Evolutionary conservation across 2,113 vertebrate species (phyloP).

Genomic region (Rhinoptilus africanus): DNA sequence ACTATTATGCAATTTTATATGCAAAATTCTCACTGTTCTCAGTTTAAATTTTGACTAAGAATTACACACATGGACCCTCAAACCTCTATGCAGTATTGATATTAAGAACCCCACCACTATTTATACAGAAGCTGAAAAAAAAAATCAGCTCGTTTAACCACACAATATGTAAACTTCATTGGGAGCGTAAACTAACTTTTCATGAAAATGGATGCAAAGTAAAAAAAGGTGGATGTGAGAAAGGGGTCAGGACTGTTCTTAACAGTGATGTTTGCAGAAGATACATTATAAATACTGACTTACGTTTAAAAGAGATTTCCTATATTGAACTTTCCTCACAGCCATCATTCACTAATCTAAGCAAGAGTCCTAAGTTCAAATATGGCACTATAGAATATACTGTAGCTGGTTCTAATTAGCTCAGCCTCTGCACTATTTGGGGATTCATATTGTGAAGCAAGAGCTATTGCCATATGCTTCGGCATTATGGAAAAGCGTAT

Average conservation of each 20-base stretch:
- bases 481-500: not conserved
- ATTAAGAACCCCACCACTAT: not conserved
- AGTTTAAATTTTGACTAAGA: not conserved
- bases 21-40: not conserved
- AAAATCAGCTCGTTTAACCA: not conserved
- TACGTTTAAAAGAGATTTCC: not conserved
- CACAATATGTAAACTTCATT: not conserved
- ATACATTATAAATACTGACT: not conserved
- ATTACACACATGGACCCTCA: not conserved
- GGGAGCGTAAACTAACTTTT: not conserved
- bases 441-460: not conserved
- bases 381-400: not conserved
- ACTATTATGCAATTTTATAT: not conserved
- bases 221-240: not conserved
- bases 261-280: not conserved
- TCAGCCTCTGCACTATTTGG: not conserved
- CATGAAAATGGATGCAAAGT: not conserved
- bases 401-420: not conserved
- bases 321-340: not conserved
- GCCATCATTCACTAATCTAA: not conserved
- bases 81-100: not conserved
- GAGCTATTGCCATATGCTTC: not conserved
- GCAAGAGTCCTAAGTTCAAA: not conserved
- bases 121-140: not conserved
- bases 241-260: not conserved